phyloP scores from a whole-genome alignment of 2,888 invertebrate species.

The Chalcis sispes region DNA sequence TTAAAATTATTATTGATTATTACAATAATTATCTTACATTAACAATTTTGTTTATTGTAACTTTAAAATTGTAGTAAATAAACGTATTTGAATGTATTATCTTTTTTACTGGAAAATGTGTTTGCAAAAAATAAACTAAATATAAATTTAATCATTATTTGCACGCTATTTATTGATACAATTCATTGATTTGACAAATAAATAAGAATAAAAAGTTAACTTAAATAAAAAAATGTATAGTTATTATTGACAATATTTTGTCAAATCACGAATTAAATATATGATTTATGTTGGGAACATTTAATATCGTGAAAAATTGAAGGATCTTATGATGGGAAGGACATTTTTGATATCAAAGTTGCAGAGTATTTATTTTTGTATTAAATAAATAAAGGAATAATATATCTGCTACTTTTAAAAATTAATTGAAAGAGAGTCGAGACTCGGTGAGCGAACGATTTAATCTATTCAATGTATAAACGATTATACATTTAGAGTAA shows the following conservation, averaged over 20 bases:
- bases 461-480: not conserved
- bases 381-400: conserved; percentile 43
- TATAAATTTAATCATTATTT: conserved; percentile 21
- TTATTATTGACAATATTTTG: conserved; percentile 64
- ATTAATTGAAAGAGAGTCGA: conserved; percentile 45
- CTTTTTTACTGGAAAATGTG: too few species aligned
- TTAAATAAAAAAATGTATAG: not conserved
- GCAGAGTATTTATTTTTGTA: conserved; percentile 62
- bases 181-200: conserved; percentile 71
- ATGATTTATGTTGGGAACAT: conserved; percentile 74
- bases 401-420: conserved; percentile 19
- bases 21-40: too few species aligned
- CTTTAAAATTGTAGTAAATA: too few species aligned
- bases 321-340: conserved; percentile 64
- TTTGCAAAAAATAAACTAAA: not conserved
- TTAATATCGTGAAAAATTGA: conserved; percentile 72
- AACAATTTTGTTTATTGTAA: too few species aligned
- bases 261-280: conserved; percentile 69
- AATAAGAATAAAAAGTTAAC: conserved; percentile 61
- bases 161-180: conserved; percentile 68
- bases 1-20: too few species aligned
- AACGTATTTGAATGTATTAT: too few species aligned
- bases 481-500: not conserved
- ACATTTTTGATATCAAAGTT: conserved; percentile 63
- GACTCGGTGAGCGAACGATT: conserved; percentile 24